phyloP scores from a whole-genome alignment of 2,113 vertebrate genomes.

The Phrynosoma platyrhinos region DNA sequence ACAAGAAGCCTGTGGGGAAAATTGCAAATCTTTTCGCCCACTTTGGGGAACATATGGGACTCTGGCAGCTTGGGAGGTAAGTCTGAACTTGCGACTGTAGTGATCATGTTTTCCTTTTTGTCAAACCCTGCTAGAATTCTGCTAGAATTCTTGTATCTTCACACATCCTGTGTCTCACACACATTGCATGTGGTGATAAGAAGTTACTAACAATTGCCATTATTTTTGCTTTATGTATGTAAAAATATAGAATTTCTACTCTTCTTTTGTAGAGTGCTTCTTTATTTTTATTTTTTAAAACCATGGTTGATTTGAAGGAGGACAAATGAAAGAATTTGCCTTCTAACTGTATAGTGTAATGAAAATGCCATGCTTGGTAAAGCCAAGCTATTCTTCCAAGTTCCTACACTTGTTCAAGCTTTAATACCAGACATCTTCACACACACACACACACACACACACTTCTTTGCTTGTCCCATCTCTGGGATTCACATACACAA shows the following conservation, averaged over 20 bases:
- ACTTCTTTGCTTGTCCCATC: conserved; percentile 59
- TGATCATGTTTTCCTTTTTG: conserved; percentile 58
- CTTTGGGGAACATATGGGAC: conserved; percentile 74
- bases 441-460: conserved; percentile 11
- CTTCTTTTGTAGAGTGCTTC: background rate
- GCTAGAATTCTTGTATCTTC: conserved; percentile 46
- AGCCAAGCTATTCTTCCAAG: conserved; percentile 37
- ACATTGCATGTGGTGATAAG: background rate
- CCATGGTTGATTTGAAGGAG: conserved; percentile 22
- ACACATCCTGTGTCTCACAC: conserved; percentile 23
- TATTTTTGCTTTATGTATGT: conserved; percentile 27
- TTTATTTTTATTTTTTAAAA: background rate
- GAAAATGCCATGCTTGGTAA: conserved; percentile 41
- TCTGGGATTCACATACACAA: conserved; percentile 39
- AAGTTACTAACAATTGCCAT: conserved; percentile 11
- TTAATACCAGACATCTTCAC: conserved; percentile 58
- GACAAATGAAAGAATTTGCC: conserved; percentile 42
- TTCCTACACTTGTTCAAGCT: conserved; percentile 43
- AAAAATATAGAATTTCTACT: conserved; percentile 2
- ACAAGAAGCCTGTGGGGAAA: conserved; percentile 80
- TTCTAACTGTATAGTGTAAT: conserved; percentile 50
- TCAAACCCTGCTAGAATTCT: conserved; percentile 57
- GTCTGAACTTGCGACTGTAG: conserved; percentile 72
- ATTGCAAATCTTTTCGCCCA: conserved; percentile 63
- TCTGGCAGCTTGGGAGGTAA: conserved; percentile 85